Evolutionary conservation across 2,888 invertebrate genomes (phyloP), one percentile per base, ranked within the genome.

Genomic region (Drosophila paracracens): DNA sequence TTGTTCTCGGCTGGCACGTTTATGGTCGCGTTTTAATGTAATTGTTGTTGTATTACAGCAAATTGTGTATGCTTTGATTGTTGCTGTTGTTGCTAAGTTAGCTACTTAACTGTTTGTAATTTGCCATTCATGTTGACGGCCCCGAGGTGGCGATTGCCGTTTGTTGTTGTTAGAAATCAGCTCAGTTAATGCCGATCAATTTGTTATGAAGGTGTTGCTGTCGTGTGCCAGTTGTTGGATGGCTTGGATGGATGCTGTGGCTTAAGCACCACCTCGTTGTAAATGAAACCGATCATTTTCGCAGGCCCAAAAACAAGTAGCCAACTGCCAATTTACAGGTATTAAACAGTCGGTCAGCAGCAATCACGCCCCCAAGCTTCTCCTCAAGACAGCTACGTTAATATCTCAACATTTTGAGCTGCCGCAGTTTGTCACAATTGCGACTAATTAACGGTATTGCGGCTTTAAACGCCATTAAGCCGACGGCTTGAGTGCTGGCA

Each of bases 1-100:
- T 64, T 76, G 63, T 54, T 68, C 54, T 69, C 76, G 70, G 76
- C 71, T 43, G 76, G 78, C 89, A 83, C 82, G 84, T 88, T 90
- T 87, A 82, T 91, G 81, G 82, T 88, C 88, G 84, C 89, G 83
- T 86, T 89, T 91, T 91, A 91, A 86, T 90, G 89, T 91, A 90
- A 92, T 92, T 91, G 91, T 91, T 84, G 88, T 84, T 88, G 87
- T 87, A 83, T 88, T 88, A 90, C 83, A 87, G 87, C 90, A 90
- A 90, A 87, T 87, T 87, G 56, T 87, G 89, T 83, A 72, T 73
- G 70, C 79, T 79, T 76, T 75, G 81, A 71, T 60, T 70, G 76
- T 69, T 73, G 76, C n/a, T 56, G 60, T 62, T 67, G 76, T 67
- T 76, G 79, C 76, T 76, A 63, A 18, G 57, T 63, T 78, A 76